Conservation (phyloP, 1,140 invertebrate species). For the Drosophila dunni region DNA sequence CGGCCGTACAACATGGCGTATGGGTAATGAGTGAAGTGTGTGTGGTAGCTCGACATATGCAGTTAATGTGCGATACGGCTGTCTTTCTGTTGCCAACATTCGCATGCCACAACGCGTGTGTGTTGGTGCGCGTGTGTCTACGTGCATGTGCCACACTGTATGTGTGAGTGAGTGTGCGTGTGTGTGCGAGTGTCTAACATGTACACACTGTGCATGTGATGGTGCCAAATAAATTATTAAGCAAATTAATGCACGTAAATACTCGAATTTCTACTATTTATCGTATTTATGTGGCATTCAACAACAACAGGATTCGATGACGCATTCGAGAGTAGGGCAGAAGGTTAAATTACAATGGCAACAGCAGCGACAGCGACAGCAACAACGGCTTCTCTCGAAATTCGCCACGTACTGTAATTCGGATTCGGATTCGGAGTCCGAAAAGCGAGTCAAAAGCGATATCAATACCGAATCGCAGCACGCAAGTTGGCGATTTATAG, state of each 20-base stretch:
- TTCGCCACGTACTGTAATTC: constrained; percentile 52
- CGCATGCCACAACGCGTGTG: constrained; percentile 38
- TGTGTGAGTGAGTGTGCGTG: constrained; percentile 38
- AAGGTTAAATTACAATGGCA: constrained; percentile 80
- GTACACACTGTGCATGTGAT: constrained; percentile 20
- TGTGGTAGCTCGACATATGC: constrained; percentile 49
- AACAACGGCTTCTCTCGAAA: constrained; percentile 40
- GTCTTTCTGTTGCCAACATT: constrained; percentile 27
- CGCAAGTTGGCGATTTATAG: constrained; percentile 53
- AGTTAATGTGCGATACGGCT: constrained; percentile 49
- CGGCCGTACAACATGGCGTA: constrained; percentile 69
- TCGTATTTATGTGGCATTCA: constrained; percentile 29
- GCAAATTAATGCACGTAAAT: constrained; percentile 56
- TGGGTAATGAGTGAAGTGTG: constrained; percentile 65
- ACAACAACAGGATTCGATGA: constrained; percentile 59
- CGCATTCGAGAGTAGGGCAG: constrained; percentile 82
- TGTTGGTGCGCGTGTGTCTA: constrained; percentile 9
- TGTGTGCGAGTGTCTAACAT: constrained; percentile 13
- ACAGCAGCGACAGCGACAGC: constrained; percentile 54
- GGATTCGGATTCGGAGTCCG: constrained; percentile 36
- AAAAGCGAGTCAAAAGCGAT: constrained; percentile 42
- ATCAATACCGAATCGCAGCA: constrained; percentile 54
- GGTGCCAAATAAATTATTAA: constrained; percentile 73
- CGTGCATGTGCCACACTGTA: constrained; percentile 24
- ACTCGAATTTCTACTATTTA: constrained; percentile 7